These are phyloP conservation scores for Brachypteracias leptosomus DNA, from an alignment of 2,113 vertebrate species.

Conservation along the genomic window DNA sequence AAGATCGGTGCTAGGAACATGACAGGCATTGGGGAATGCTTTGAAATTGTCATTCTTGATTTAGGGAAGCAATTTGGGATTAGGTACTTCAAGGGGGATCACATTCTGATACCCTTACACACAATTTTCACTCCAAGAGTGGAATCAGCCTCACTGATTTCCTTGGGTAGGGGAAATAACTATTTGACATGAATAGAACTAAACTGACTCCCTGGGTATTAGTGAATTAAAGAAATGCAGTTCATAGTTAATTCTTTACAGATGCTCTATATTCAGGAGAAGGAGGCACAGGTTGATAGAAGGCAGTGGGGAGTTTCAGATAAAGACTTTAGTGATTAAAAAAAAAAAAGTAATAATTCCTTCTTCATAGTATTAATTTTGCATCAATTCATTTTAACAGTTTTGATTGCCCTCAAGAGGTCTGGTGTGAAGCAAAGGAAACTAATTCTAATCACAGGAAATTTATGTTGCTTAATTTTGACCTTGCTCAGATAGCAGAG, in stretches of 20 bases:
- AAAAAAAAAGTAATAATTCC: not conserved
- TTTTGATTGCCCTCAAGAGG: conserved; percentile 22
- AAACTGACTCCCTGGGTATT: not conserved
- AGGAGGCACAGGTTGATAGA: not conserved
- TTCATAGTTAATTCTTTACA: not conserved
- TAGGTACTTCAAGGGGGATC: not conserved
- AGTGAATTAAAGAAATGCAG: not conserved
- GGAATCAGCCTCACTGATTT: conserved; percentile 1
- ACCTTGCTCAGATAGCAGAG: not conserved
- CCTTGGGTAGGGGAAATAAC: not conserved
- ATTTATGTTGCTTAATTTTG: conserved; percentile 42
- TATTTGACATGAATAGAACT: not conserved
- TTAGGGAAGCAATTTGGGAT: not conserved
- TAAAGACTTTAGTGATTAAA: not conserved
- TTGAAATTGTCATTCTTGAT: not conserved
- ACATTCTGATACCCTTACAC: not conserved
- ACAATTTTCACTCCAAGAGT: not conserved
- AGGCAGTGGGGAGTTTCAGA: conserved; percentile 18
- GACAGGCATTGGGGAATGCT: not conserved
- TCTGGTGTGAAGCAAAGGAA: not conserved
- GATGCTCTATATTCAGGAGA: not conserved
- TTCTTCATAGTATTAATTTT: conserved; percentile 25
- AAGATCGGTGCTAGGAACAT: not conserved
- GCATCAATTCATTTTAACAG: not conserved
- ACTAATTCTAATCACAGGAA: conserved; percentile 25